Conservation (phyloP, 2,888 invertebrate species). For the Halocaridina rubra region DNA sequence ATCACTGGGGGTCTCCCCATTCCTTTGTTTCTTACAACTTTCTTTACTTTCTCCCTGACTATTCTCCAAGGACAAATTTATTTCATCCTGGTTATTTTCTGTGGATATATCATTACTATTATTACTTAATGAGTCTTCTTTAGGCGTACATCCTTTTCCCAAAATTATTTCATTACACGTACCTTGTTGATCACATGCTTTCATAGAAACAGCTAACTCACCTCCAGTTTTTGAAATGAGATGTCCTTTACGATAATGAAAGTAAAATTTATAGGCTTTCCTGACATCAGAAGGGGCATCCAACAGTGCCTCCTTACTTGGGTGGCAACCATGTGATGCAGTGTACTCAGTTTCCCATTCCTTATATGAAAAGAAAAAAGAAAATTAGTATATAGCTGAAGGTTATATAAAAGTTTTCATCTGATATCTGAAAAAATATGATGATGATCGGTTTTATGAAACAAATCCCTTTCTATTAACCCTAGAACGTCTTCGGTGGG, state of each 20-base stretch:
- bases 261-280: slow-evolving; percentile 42
- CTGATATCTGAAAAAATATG: background rate
- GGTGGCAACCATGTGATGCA: background rate
- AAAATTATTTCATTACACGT: no score
- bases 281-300: slow-evolving; percentile 39
- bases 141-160: no score
- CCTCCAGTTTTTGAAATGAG: no score
- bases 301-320: slow-evolving; percentile 34
- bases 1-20: background rate
- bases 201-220: no score
- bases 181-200: no score
- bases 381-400: background rate
- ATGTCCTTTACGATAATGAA: slow-evolving; percentile 32
- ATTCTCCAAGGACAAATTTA: background rate
- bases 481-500: background rate
- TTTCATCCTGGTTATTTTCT: no score
- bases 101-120: background rate
- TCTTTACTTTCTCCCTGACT: background rate
- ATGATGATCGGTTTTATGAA: background rate
- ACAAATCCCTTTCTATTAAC: background rate
- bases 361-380: slow-evolving; percentile 3
- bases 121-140: no score
- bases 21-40: background rate
- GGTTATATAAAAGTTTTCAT: background rate
- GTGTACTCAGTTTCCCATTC: slow-evolving; percentile 51